Evolutionary conservation across 2,113 vertebrate genomes (phyloP).

Genomic region (Atlantisia rogersi): DNA sequence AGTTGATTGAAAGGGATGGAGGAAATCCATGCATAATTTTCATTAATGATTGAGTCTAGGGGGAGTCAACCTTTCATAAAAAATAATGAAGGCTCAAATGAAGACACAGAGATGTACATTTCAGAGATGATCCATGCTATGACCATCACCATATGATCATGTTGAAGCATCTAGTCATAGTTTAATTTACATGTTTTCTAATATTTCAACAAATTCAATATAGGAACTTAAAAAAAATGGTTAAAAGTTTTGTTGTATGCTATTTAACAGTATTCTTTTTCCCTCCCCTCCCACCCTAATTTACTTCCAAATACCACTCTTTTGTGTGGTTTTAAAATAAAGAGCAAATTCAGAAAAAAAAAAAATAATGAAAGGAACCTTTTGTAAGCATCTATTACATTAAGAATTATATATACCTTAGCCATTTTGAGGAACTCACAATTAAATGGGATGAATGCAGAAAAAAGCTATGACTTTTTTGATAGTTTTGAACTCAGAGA

Average conservation of each 20-base stretch:
- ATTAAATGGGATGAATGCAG: neutral
- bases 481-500: neutral
- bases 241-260: accelerated
- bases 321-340: neutral
- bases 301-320: neutral
- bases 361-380: neutral
- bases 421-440: neutral
- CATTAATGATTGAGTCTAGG: slow-evolving; percentile 26
- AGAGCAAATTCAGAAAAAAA: neutral
- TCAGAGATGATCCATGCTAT: neutral
- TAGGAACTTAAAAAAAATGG: neutral
- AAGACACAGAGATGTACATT: neutral
- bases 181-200: neutral
- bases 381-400: neutral
- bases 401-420: neutral
- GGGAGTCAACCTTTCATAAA: slow-evolving; percentile 22
- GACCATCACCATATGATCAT: neutral
- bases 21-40: slow-evolving; percentile 39
- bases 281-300: accelerated
- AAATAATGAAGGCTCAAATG: neutral
- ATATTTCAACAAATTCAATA: neutral
- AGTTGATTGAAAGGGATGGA: slow-evolving; percentile 39
- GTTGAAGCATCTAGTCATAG: accelerated
- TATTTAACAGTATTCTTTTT: neutral
- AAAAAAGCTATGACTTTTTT: neutral